These are phyloP conservation scores for Prochilodus magdalenae DNA, from an alignment of 2,113 vertebrate species.

Conservation along the genomic window DNA sequence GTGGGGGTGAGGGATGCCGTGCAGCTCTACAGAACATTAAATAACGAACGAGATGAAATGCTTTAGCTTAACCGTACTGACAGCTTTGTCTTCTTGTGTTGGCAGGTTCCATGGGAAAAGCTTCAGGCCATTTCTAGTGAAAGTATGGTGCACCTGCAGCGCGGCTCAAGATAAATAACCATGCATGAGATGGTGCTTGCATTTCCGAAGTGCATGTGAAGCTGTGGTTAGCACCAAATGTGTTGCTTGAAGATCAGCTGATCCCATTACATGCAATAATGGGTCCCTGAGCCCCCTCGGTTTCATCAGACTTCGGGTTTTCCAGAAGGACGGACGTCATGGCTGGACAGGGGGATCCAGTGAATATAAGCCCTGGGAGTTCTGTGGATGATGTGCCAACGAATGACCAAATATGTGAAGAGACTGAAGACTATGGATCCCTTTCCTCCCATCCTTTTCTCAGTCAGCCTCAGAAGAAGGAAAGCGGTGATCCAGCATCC, in stretches of 20 bases:
- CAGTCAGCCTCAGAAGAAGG: not conserved
- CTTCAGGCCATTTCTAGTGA: not conserved
- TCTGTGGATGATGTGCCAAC: not conserved
- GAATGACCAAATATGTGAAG: not conserved
- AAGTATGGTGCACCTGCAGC: not conserved
- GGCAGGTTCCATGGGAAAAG: constrained; percentile 15
- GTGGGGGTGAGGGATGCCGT: too few relatives aligned
- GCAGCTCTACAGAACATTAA: too few relatives aligned
- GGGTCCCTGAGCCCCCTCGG: constrained; percentile 18
- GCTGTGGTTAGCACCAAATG: not conserved
- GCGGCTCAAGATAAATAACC: not conserved
- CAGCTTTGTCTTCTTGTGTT: not conserved
- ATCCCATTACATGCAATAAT: constrained; percentile 14
- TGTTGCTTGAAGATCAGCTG: constrained; percentile 11
- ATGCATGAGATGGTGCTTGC: not conserved
- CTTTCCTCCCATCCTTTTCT: not conserved
- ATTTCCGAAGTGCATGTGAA: constrained; percentile 12
- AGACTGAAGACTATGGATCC: not conserved
- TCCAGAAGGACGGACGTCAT: constrained; percentile 37
- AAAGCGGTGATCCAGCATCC: not conserved
- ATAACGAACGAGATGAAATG: too few relatives aligned
- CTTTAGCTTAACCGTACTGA: too few relatives aligned
- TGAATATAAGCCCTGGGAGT: not conserved
- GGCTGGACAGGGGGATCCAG: constrained; percentile 41
- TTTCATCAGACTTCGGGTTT: not conserved